phyloP scores from a whole-genome alignment of 2,888 invertebrate species.

The Cybosia mesomella region DNA sequence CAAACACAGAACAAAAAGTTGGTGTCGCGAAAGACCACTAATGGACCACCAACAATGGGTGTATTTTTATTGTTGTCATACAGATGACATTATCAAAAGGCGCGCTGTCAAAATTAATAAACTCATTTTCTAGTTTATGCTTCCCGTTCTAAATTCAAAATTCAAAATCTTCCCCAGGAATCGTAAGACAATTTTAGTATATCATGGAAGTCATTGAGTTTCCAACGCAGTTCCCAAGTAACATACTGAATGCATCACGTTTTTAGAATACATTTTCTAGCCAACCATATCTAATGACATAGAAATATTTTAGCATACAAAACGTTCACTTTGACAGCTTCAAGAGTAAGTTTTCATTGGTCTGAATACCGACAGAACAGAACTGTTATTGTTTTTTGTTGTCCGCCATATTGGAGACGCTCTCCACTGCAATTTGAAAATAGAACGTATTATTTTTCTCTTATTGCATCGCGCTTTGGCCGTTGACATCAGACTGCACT shows the following conservation, averaged over 20 bases:
- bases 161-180: too few relatives aligned
- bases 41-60: too few relatives aligned
- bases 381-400: slow-evolving; percentile 65
- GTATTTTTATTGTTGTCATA: too few relatives aligned
- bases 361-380: slow-evolving; percentile 47
- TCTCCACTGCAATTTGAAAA: slow-evolving; percentile 80
- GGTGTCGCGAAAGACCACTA: too few relatives aligned
- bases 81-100: too few relatives aligned
- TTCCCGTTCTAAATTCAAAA: too few relatives aligned
- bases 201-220: too few relatives aligned
- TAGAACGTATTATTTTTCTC: slow-evolving; percentile 74
- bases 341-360: slow-evolving; percentile 28
- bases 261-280: slow-evolving; percentile 36
- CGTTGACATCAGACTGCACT: slow-evolving; percentile 79
- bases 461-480: slow-evolving; percentile 78
- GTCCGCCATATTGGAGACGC: slow-evolving; percentile 61
- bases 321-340: slow-evolving; percentile 36
- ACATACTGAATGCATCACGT: slow-evolving; percentile 30
- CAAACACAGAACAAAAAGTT: too few relatives aligned
- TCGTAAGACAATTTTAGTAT: too few relatives aligned
- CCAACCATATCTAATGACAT: slow-evolving; percentile 31
- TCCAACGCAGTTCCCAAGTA: too few relatives aligned
- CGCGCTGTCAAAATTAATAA: neutral
- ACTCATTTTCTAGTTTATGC: neutral
- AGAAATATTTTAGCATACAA: slow-evolving; percentile 24